phyloP scores from a whole-genome alignment of 2,888 invertebrate genomes.

The Agrochola lychnidis region DNA sequence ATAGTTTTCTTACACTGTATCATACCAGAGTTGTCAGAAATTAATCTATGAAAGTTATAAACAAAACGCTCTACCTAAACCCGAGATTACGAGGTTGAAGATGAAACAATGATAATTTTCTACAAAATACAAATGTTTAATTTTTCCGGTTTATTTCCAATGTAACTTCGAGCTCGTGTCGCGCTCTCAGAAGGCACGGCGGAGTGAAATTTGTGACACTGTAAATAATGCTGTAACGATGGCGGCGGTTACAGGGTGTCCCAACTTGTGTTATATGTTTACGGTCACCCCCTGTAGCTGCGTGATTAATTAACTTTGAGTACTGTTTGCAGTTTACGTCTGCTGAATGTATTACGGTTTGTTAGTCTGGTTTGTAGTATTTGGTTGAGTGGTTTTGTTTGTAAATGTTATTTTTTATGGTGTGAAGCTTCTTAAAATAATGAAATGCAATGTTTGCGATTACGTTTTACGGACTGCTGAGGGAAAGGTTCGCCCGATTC shows the following conservation, averaged over 20 bases:
- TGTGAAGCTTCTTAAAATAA: not conserved
- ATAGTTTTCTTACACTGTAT: not conserved
- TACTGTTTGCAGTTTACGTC: conserved; percentile 51
- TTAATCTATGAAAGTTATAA: not conserved
- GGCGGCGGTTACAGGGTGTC: conserved; percentile 57
- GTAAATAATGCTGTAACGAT: conserved; percentile 63
- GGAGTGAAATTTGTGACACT: conserved; percentile 56
- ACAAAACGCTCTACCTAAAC: not conserved
- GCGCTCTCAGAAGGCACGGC: conserved; percentile 23
- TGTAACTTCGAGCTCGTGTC: conserved; percentile 49
- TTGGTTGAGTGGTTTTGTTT: conserved; percentile 13
- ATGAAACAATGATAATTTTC: not conserved
- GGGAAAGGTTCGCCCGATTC: not conserved
- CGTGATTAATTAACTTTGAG: conserved; percentile 62
- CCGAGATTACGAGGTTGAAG: not conserved
- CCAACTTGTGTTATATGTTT: conserved; percentile 61
- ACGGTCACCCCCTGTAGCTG: conserved; percentile 58
- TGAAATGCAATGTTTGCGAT: not conserved
- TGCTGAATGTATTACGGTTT: conserved; percentile 45
- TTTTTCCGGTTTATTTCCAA: not conserved
- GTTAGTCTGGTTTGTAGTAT: conserved; percentile 3
- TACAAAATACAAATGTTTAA: conserved; percentile 3
- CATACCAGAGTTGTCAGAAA: not conserved
- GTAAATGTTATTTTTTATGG: not conserved
- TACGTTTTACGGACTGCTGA: not conserved